Evolutionary conservation across 2,113 vertebrate species (phyloP), one percentile per base, ranked within the genome.

Genomic region (Calidris pugnax): DNA sequence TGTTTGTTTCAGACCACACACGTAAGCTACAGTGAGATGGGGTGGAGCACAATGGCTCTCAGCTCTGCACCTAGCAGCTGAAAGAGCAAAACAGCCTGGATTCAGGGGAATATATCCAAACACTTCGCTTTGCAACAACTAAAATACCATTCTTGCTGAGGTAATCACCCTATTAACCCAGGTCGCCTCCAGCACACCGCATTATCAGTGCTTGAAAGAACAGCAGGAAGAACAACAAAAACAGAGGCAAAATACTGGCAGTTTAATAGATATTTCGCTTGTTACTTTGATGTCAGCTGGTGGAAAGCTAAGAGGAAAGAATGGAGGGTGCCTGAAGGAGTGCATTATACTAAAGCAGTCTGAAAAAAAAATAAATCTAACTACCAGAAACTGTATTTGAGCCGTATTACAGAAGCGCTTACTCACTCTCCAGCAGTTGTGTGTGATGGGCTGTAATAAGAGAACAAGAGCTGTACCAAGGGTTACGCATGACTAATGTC

Each of bases 71-170:
- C 60, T 3, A 32, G 89, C 80, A 95, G 89, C 89, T 60, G 77
- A 72, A 94, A 91, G 94, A 87, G 89, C 93, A 72, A 85, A 87
- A 35, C 14, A 68, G 91, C 64, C 73, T 22, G 26, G 14, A 13
- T 12, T 20, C 84, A 51, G 60, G 39, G 47, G n/a, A 82, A 91
- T 87, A 84, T 21, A 85, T 28, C 73, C 85, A 94, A 81, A 87
- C 69, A 92, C 80, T 91, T 59, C 23, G 2, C 91, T 91, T 89
- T 72, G 33, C 80, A 94, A 20, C 39, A 32, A 7, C 56, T 78
- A 56, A 91, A 93, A 91, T 75, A 60, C 91, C 91, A 48, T 89
- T 87, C 60, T 93, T 35, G 19, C 56, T 48, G 94, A 95, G 91
- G 48, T 75, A 89, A 91, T 84, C 84, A 37, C 60, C 63, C 93